A percentile compares a stretch with the other conserved stretches of the same genome.
Evolutionary conservation across 2,797 vertebrate genomes (phyloP).

Genomic region (Danio choprae): DNA sequence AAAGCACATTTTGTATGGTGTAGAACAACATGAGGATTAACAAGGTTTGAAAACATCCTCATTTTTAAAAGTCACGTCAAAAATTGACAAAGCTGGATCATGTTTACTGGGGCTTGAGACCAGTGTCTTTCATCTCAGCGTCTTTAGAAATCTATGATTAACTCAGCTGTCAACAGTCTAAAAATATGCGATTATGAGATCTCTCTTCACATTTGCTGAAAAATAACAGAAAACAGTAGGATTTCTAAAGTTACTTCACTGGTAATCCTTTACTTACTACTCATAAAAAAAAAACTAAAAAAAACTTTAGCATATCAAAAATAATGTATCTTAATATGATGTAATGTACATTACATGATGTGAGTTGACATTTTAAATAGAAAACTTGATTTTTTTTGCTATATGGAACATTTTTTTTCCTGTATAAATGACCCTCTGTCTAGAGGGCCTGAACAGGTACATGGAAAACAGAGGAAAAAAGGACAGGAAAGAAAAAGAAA

Average conservation of each 20-base stretch:
- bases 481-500: background rate
- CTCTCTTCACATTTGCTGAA: background rate
- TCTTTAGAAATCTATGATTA: constrained; percentile 6
- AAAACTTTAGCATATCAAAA: too few relatives aligned
- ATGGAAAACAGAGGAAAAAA: background rate
- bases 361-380: too few relatives aligned
- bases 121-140: constrained; percentile 12
- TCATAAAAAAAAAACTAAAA: background rate
- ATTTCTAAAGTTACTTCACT: background rate
- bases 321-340: too few relatives aligned
- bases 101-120: background rate
- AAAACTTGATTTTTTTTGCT: too few relatives aligned
- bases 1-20: too few relatives aligned
- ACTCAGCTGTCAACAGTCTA: background rate
- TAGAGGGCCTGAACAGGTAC: background rate
- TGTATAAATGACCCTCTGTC: background rate
- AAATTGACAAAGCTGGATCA: background rate
- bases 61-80: background rate
- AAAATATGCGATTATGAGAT: constrained; percentile 20
- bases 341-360: too few relatives aligned
- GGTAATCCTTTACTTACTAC: background rate
- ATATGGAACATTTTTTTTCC: too few relatives aligned
- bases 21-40: background rate
- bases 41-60: background rate
- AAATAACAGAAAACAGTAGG: background rate